Conservation (phyloP, 2,797 vertebrate genomes). For the Danionella dracula region DNA sequence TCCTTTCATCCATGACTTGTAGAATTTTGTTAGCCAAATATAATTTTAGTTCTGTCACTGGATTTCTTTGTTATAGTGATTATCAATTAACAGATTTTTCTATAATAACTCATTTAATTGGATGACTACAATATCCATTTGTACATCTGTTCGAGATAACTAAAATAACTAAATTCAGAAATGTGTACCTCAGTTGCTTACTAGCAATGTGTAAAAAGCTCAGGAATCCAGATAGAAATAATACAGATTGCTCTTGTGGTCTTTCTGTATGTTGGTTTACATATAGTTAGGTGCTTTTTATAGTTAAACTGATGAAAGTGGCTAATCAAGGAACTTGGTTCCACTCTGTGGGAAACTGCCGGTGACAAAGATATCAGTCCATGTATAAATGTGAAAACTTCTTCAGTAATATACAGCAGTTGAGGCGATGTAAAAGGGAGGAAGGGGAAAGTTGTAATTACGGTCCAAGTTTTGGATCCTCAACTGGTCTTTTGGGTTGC, state of each 20-base stretch:
- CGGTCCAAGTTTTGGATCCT: conserved; percentile 22
- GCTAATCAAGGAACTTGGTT: neutral
- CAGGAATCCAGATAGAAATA: too few species aligned
- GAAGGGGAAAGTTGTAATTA: conserved; percentile 9
- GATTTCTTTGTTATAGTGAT: neutral
- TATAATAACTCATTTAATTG: neutral
- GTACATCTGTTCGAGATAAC: too few species aligned
- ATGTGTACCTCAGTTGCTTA: too few species aligned
- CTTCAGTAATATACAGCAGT: neutral
- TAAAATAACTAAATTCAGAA: too few species aligned
- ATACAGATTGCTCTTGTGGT: too few species aligned
- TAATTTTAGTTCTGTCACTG: neutral
- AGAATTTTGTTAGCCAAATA: conserved; percentile 6
- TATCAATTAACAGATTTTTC: conserved; percentile 12
- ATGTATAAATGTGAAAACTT: neutral
- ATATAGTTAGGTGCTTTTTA: neutral
- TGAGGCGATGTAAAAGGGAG: neutral
- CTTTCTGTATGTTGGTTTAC: neutral
- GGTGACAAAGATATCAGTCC: neutral
- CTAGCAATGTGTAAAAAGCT: too few species aligned
- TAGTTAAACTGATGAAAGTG: neutral
- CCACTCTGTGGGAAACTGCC: neutral
- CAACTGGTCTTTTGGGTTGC: conserved; percentile 27
- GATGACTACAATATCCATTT: conserved; percentile 3
- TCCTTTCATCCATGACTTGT: neutral